Conservation (phyloP, 1,140 invertebrate species). For the Meloidogyne chitwoodi region DNA sequence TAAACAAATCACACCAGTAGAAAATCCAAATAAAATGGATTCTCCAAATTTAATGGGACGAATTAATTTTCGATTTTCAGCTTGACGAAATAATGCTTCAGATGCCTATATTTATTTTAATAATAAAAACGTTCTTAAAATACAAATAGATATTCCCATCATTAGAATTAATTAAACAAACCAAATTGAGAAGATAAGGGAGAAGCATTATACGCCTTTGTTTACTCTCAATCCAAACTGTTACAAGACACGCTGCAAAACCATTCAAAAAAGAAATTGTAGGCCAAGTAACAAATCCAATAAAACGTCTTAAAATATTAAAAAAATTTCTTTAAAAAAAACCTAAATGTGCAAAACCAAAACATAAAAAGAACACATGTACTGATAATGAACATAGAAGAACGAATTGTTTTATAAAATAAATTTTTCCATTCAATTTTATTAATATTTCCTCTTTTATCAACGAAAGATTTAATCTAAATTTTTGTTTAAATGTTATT, state of each 20-base stretch:
- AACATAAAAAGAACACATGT: conserved; percentile 49
- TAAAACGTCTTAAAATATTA: conserved; percentile 32
- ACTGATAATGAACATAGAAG: conserved; percentile 44
- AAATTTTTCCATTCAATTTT: conserved; percentile 46
- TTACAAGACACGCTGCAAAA: conserved; percentile 43
- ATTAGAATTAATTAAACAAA: neutral
- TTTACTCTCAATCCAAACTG: conserved; percentile 50
- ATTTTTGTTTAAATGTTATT: neutral
- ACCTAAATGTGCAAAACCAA: conserved; percentile 49
- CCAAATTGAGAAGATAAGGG: conserved; percentile 55
- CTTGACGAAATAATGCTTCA: conserved; percentile 51
- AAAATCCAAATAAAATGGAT: conserved; percentile 49
- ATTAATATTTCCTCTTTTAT: conserved; percentile 28
- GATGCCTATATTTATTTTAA: conserved; percentile 48
- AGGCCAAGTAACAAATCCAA: conserved; percentile 51
- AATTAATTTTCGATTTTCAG: conserved; percentile 46
- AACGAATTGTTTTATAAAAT: conserved; percentile 44
- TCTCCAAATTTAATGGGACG: conserved; percentile 38
- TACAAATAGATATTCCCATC: no score
- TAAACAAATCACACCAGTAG: conserved; percentile 28
- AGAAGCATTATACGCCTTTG: conserved; percentile 43
- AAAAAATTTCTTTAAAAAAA: conserved; percentile 4
- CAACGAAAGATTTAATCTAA: conserved; percentile 42
- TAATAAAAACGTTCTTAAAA: no score
- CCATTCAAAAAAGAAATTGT: conserved; percentile 43